Evolutionary conservation across 2,797 vertebrate species (phyloP).

Genomic region (Gobionotothen gibberifrons): DNA sequence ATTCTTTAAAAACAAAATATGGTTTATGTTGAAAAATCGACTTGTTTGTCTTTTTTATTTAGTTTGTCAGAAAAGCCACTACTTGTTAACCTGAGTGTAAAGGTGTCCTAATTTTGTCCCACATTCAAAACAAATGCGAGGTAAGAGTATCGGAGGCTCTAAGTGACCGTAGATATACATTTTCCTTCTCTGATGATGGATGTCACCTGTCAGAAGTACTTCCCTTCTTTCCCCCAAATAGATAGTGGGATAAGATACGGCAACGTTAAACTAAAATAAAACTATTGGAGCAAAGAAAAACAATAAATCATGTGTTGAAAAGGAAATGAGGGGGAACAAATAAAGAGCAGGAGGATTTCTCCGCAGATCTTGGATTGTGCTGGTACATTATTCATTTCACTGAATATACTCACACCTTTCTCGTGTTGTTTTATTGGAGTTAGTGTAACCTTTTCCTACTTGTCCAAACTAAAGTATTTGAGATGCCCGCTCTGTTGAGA

Average conservation of each 20-base stretch:
- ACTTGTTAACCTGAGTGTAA: slow-evolving; percentile 4
- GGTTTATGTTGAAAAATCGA: slow-evolving; percentile 4
- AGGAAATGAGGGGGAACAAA: slow-evolving; percentile 14
- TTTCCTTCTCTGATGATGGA: slow-evolving; percentile 39
- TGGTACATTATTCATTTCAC: background rate
- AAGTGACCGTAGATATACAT: background rate
- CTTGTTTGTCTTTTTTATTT: background rate
- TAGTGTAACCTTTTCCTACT: background rate
- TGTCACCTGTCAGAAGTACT: slow-evolving; percentile 24
- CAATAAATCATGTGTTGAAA: slow-evolving; percentile 19
- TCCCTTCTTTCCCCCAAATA: slow-evolving; percentile 13
- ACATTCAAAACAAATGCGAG: slow-evolving; percentile 15
- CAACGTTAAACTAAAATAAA: slow-evolving; percentile 16
- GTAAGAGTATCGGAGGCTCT: background rate
- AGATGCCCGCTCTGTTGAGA: background rate
- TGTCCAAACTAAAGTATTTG: background rate
- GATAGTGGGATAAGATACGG: slow-evolving; percentile 11
- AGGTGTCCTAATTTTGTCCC: background rate
- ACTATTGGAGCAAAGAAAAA: slow-evolving; percentile 20
- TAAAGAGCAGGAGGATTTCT: background rate
- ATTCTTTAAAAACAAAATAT: slow-evolving; percentile 3
- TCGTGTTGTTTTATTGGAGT: background rate
- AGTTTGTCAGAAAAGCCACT: background rate
- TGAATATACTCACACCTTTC: background rate
- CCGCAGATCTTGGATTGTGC: background rate